phyloP scores from a whole-genome alignment of 2,113 vertebrate genomes.

The Cettia cetti region DNA sequence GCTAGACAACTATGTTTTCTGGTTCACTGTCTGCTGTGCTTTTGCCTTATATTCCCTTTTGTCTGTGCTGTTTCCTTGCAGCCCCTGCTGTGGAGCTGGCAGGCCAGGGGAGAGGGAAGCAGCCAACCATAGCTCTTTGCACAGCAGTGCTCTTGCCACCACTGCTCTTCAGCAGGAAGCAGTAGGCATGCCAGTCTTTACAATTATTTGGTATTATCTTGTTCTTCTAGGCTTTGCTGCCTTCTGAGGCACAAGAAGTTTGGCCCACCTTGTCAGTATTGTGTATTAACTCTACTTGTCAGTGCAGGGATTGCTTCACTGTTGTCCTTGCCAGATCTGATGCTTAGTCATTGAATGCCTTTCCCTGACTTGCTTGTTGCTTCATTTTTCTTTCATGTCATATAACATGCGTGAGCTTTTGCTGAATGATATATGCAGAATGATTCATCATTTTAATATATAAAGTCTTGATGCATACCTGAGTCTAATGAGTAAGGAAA shows the following conservation, averaged over 20 bases:
- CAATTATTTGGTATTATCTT: background rate
- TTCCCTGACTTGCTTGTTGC: background rate
- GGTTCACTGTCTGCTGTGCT: background rate
- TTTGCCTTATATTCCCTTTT: background rate
- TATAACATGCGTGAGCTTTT: background rate
- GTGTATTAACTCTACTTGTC: background rate
- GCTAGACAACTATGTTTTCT: background rate
- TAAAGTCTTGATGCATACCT: background rate
- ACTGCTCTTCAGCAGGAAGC: background rate
- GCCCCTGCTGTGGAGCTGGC: background rate
- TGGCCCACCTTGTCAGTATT: background rate
- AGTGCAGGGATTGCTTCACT: background rate
- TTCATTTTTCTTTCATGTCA: background rate
- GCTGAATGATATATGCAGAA: background rate
- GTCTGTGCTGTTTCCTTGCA: background rate
- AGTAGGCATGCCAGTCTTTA: background rate
- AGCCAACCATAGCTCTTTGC: background rate
- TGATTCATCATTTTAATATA: slow-evolving; percentile 18
- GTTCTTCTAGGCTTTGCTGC: background rate
- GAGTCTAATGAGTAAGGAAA: slow-evolving; percentile 9
- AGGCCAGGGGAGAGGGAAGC: background rate
- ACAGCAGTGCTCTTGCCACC: background rate
- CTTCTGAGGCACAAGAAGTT: background rate
- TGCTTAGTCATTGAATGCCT: background rate
- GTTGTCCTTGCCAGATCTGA: background rate